These are phyloP conservation scores for Ectropis crepuscularia DNA, from an alignment of 2,888 invertebrate genomes.

Conservation along the genomic window DNA sequence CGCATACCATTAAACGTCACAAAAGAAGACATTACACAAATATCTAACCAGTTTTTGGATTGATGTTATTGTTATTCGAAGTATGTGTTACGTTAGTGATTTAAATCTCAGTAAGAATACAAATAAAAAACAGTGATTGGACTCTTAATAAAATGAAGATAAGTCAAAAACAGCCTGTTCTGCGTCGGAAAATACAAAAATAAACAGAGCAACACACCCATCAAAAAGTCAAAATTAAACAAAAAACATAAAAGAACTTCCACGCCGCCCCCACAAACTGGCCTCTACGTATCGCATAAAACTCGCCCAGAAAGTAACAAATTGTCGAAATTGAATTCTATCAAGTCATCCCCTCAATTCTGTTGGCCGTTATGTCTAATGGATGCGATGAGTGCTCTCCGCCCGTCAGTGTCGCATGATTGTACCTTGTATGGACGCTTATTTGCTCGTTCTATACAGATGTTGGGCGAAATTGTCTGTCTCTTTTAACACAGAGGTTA, in stretches of 20 bases:
- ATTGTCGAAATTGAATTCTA: slow-evolving; percentile 46
- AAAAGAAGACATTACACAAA: too few relatives aligned
- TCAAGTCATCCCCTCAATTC: slow-evolving; percentile 46
- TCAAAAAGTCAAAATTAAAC: neutral
- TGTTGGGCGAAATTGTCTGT: slow-evolving; percentile 32
- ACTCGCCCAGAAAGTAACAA: slow-evolving; percentile 44
- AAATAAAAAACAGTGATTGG: too few relatives aligned
- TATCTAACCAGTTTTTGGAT: too few relatives aligned
- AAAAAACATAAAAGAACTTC: neutral
- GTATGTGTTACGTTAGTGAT: too few relatives aligned
- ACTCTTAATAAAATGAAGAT: too few relatives aligned
- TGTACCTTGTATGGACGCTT: slow-evolving; percentile 40
- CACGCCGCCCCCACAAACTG: slow-evolving; percentile 4
- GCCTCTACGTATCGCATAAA: slow-evolving; percentile 33
- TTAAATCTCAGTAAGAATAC: too few relatives aligned
- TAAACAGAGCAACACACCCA: neutral
- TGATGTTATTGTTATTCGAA: too few relatives aligned
- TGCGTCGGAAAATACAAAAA: too few relatives aligned
- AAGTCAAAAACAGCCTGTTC: too few relatives aligned
- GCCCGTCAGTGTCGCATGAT: slow-evolving; percentile 40
- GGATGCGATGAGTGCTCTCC: slow-evolving; percentile 45
- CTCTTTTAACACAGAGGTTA: slow-evolving; percentile 15
- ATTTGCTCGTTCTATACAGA: slow-evolving; percentile 36
- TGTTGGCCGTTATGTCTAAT: slow-evolving; percentile 46
- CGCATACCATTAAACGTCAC: too few relatives aligned